A percentile compares a stretch with the other conserved stretches of the same genome.
Evolutionary conservation across 2,888 invertebrate genomes (phyloP).

Genomic region (Drosophila bunnanda): DNA sequence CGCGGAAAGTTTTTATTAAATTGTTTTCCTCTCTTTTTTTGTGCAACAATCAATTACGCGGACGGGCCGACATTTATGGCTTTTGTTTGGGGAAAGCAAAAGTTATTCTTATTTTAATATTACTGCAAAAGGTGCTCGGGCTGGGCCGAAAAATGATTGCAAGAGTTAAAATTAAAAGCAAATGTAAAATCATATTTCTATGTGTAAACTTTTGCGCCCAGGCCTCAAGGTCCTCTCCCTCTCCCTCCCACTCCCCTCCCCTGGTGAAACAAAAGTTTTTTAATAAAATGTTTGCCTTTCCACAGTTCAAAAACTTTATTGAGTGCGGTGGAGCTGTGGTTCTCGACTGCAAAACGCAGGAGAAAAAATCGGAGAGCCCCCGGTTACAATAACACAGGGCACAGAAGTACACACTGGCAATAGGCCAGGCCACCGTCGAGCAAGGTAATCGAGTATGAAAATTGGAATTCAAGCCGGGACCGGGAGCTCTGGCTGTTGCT

Average conservation of each 20-base stretch:
- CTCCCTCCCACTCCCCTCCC: slow-evolving; percentile 1
- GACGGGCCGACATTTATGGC: slow-evolving; percentile 77
- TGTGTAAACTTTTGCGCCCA: slow-evolving; percentile 72
- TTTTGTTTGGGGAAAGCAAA: slow-evolving; percentile 73
- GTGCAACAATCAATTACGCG: slow-evolving; percentile 47
- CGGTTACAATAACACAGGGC: slow-evolving; percentile 55
- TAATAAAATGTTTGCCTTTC: slow-evolving; percentile 79
- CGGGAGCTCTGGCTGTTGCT: not conserved
- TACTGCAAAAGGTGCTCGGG: slow-evolving; percentile 59
- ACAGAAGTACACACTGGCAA: slow-evolving; percentile 50
- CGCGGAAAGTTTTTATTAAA: slow-evolving; percentile 74
- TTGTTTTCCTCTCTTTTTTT: slow-evolving; percentile 41
- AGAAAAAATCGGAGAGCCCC: slow-evolving; percentile 43
- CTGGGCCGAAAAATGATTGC: slow-evolving; percentile 69
- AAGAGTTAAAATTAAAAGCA: slow-evolving; percentile 81
- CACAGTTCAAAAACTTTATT: slow-evolving; percentile 67
- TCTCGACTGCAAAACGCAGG: slow-evolving; percentile 4
- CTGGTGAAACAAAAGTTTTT: slow-evolving; percentile 78
- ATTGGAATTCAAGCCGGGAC: slow-evolving; percentile 68
- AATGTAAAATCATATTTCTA: slow-evolving; percentile 81
- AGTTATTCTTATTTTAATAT: slow-evolving; percentile 76
- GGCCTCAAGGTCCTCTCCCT: slow-evolving; percentile 44
- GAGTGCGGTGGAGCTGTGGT: slow-evolving; percentile 27
- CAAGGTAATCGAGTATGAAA: slow-evolving; percentile 80
- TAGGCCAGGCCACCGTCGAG: slow-evolving; percentile 51